Base-by-base conservation (phyloP, 1,140 invertebrate genomes). In the Pachyrhynchus sulphureomaculatus region DNA sequence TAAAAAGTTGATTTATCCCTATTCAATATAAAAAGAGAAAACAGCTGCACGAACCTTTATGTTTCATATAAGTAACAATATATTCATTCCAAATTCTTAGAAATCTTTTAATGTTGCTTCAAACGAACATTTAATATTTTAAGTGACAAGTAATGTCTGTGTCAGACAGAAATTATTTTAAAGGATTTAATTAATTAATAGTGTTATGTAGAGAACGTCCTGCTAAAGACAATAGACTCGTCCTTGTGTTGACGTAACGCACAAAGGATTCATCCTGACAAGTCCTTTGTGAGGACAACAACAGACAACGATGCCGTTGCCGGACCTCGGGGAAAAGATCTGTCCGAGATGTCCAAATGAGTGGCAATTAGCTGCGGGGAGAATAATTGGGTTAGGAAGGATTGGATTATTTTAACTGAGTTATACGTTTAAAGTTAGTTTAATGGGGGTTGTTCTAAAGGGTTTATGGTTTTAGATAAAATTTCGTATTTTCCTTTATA, bases 181-280 rank as follows among this genome's bases (percentile, higher is more conserved):
- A 61, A 54, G 58, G 51, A 29, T 54, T 15, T 61, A 61, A 61
- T 61, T 61, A 61, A 61, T 61, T 61, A 61, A 61, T 61, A 61
- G 58, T 61, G 47, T 53, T 61, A 61, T 53, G 41, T 49, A 15
- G 47, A 23, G 26, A 29, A 23, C 47, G 15, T 61, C 49, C 26
- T 61, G 58, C 23, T 44, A 29, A 49, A 61, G 49, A 61, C 58
- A 61, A 61, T 61, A 29, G 48, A 18, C 34, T 53, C 34, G 49
- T 61, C 49, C 58, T 61, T 47, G 37, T 33, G 58, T 61, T 49
- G 47, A 37, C 34, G 13, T 9, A 48, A 37, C 45, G 42, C 47
- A 61, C 58, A 61, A 61, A 61, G 51, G 58, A 61, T 23, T 41
- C 41, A 39, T 61, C 58, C 48, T 61, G 58, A 61, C 56, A 26